Conservation (phyloP, 1,140 invertebrate species). For the Pomacea maculata region DNA sequence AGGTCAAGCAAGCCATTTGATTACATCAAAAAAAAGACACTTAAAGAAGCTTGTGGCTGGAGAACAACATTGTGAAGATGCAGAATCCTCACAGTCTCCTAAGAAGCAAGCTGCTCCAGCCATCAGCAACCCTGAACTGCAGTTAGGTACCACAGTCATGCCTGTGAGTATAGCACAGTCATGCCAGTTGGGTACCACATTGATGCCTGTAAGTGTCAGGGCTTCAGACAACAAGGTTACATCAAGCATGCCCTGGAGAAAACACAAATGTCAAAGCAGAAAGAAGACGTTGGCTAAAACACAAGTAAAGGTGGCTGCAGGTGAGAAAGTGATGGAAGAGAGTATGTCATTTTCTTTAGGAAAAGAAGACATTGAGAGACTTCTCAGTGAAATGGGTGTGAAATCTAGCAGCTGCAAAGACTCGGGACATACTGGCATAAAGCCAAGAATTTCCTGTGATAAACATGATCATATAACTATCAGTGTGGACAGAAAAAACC, state of each 20-base stretch:
- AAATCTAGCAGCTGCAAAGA: conserved; percentile 6
- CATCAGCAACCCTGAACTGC: not conserved
- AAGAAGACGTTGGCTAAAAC: not conserved
- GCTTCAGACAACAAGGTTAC: not conserved
- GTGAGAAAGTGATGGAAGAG: not conserved
- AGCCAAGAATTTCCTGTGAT: not conserved
- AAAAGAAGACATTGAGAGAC: conserved; percentile 8
- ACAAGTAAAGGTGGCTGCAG: not conserved
- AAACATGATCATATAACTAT: not conserved
- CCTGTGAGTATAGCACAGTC: no score
- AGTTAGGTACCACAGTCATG: not conserved
- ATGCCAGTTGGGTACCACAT: not conserved
- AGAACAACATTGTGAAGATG: not conserved
- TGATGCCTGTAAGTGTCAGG: not conserved
- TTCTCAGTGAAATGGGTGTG: conserved; percentile 1
- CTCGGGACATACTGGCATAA: not conserved
- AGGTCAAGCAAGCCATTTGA: not conserved
- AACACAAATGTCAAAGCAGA: not conserved
- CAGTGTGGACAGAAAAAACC: not conserved
- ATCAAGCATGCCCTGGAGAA: not conserved
- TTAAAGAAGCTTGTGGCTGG: not conserved
- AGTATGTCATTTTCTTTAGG: not conserved
- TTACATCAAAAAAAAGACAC: not conserved
- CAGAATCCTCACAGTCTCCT: not conserved
- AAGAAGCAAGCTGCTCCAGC: not conserved